Evolutionary conservation across 1,140 invertebrate genomes (phyloP), one percentile per base, ranked within the genome.

Genomic region (Calliopsis andreniformis): DNA sequence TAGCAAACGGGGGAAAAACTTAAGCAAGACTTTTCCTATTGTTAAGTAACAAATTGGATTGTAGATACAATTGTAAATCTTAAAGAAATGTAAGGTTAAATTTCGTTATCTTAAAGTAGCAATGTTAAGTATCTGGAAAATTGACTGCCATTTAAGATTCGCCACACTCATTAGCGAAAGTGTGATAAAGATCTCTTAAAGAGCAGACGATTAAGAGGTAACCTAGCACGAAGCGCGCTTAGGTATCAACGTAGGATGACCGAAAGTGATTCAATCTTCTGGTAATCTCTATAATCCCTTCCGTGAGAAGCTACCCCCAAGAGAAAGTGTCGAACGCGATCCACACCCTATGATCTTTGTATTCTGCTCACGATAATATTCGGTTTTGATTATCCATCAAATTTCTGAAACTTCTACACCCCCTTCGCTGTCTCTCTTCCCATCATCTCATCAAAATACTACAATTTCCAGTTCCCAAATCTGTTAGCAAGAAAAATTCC

Each of bases 261-360:
- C 84, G 87, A 80, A 90, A 89, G 86, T 90, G 89, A 91, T 89
- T 90, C 89, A 88, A 88, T 87, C 86, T 89, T 79, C 72, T 77
- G 87, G 85, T 89, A 90, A 90, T 90, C 89, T 79, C 82, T 86
- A 75, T 90, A 89, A 89, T 91, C 89, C 88, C 84, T 82, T 80
- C 79, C 73, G 79, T 83, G 32, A 10, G 47, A 47, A 25, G 49
- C 45, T 56, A 62, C 79, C 78, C n/a, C 79, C 18, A 23, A 43
- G 80, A 66, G 61, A 71, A 82, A 67, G 66, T 47, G 8, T 43
- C 71, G 28, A 71, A 81, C 61, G 6, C 14, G 32, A 30, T n/a
- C 16, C 39, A 28, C 58, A 16, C 23, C 18, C 45, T 76, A 43
- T 42, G 55, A 42, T 82, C 39, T 82, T 82, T 82, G 53, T 43